Conservation (phyloP, 2,888 invertebrate genomes). For the Scelioninae gen. 2 region DNA sequence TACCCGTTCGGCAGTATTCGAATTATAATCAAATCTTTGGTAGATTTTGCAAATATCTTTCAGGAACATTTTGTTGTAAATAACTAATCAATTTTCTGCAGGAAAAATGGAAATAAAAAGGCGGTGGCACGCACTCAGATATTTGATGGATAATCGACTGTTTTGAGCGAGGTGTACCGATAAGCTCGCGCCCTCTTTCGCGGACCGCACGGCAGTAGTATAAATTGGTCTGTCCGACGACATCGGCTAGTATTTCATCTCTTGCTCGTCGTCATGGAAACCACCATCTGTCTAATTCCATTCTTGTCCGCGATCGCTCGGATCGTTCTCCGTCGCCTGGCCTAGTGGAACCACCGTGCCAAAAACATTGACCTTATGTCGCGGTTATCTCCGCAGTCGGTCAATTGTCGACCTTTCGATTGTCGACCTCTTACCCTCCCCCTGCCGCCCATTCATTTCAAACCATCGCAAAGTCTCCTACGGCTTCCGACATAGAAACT, state of each 20-base stretch:
- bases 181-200: conserved; percentile 23
- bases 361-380: conserved; percentile 61
- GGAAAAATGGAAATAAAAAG: too few species aligned
- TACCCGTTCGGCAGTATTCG: too few species aligned
- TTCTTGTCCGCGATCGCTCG: conserved; percentile 60
- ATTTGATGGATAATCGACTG: conserved; percentile 35
- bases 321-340: conserved; percentile 36
- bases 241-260: conserved; percentile 55
- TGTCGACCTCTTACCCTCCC: background rate
- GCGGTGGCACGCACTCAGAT: conserved; percentile 5
- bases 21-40: too few species aligned
- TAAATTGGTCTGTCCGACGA: conserved; percentile 50
- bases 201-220: conserved; percentile 22
- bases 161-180: conserved; percentile 18
- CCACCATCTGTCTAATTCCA: conserved; percentile 60
- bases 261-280: conserved; percentile 55
- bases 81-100: too few species aligned
- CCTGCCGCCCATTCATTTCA: too few species aligned
- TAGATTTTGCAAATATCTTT: too few species aligned
- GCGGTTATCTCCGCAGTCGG: conserved; percentile 57
- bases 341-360: conserved; percentile 56
- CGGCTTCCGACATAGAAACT: conserved; percentile 37
- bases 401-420: conserved; percentile 55
- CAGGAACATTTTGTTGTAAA: too few species aligned
- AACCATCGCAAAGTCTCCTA: too few species aligned